Evolutionary conservation across 2,113 vertebrate genomes (phyloP).

Genomic region (Daphoenositta chrysoptera): DNA sequence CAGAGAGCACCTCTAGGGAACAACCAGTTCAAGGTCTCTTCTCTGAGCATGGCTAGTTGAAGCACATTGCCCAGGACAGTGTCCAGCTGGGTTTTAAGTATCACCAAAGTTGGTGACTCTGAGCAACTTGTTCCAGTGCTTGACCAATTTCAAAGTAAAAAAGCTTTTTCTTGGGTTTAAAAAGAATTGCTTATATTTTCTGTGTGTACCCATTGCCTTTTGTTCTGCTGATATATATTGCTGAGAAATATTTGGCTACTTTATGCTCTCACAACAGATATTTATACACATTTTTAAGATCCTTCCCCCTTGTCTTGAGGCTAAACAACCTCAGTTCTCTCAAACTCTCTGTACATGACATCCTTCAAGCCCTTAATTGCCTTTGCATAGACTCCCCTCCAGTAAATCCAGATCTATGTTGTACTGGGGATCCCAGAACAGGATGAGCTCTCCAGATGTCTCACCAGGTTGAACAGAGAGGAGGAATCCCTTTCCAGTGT

Average conservation of each 20-base stretch:
- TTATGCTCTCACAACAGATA: neutral
- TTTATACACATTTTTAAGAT: neutral
- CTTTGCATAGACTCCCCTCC: neutral
- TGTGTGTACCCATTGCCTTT: neutral
- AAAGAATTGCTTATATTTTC: neutral
- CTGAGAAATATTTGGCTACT: neutral
- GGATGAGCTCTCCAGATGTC: neutral
- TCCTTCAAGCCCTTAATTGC: neutral
- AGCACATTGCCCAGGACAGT: neutral
- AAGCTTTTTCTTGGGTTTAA: neutral
- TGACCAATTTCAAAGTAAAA: neutral
- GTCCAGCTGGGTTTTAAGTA: neutral
- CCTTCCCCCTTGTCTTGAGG: neutral
- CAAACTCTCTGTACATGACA: neutral
- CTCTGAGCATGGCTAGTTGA: neutral
- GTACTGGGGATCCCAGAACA: neutral
- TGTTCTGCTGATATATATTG: neutral
- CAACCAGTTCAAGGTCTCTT: neutral
- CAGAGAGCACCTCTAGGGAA: neutral
- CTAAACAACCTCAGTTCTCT: neutral
- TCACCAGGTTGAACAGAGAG: neutral
- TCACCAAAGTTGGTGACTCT: neutral
- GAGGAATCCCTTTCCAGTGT: neutral
- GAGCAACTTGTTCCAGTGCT: neutral
- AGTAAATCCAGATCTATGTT: neutral